Conservation (phyloP, 2,797 vertebrate genomes). For the Pempheris klunzingeri region DNA sequence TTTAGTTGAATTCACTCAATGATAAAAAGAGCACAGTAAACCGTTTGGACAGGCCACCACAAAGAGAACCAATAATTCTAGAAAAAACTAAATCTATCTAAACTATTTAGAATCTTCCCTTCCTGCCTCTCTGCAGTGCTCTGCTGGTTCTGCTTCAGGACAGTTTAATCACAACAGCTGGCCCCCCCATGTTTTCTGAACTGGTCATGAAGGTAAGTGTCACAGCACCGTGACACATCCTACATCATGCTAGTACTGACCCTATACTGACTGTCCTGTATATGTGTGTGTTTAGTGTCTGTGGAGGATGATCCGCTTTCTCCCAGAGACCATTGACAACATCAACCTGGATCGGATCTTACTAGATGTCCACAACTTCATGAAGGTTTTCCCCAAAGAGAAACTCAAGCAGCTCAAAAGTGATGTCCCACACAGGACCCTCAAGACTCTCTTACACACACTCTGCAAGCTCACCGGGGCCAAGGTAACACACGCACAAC, state of each 20-base stretch:
- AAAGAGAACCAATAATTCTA: too few species aligned
- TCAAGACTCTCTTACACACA: slow-evolving; percentile 95
- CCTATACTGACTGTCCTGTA: not conserved
- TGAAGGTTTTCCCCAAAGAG: slow-evolving; percentile 98
- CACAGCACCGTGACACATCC: too few species aligned
- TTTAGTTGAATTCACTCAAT: too few species aligned
- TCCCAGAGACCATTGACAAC: slow-evolving; percentile 93
- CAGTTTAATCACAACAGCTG: slow-evolving; percentile 92
- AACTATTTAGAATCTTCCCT: not conserved
- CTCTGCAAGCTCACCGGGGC: slow-evolving; percentile 95
- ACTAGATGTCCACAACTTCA: slow-evolving; percentile 96
- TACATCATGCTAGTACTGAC: too few species aligned
- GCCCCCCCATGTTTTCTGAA: slow-evolving; percentile 94
- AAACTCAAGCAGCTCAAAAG: slow-evolving; percentile 97
- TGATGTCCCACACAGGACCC: slow-evolving; percentile 94
- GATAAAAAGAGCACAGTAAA: not conserved
- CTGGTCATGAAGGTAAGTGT: slow-evolving; percentile 95
- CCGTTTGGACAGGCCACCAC: not conserved
- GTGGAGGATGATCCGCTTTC: slow-evolving; percentile 96
- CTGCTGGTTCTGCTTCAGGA: slow-evolving; percentile 97
- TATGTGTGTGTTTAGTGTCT: slow-evolving; percentile 88
- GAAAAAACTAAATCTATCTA: not conserved
- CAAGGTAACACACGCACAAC: slow-evolving; percentile 83
- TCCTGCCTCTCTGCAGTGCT: slow-evolving; percentile 85
- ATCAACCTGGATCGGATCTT: slow-evolving; percentile 97